Percentiles rank a stretch among this genome's conserved stretches.
Conservation (phyloP, 1,140 invertebrate genomes). For the Diprion similis region DNA sequence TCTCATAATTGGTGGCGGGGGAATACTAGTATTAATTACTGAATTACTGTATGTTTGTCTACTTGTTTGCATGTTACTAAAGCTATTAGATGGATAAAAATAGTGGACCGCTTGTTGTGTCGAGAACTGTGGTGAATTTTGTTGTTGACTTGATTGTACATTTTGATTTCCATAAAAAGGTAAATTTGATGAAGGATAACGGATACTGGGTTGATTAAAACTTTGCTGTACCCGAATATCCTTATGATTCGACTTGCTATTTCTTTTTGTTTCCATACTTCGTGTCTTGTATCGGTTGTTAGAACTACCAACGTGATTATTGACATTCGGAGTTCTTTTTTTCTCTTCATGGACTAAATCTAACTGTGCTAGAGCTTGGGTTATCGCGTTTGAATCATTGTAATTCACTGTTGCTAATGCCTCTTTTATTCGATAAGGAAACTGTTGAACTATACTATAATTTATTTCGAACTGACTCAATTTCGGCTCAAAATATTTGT, state of each 20-base stretch:
- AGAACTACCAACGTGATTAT: not conserved
- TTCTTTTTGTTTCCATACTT: not conserved
- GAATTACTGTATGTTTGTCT: not conserved
- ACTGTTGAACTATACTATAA: slow-evolving; percentile 23
- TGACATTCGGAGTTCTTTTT: not conserved
- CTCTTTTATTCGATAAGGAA: slow-evolving; percentile 16
- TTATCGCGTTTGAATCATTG: not conserved
- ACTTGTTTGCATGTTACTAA: not conserved
- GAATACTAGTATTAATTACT: not conserved
- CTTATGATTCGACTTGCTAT: not conserved
- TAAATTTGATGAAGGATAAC: not conserved
- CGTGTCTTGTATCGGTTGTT: not conserved
- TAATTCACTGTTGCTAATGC: slow-evolving; percentile 20
- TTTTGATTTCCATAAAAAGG: not conserved
- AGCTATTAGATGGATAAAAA: no score
- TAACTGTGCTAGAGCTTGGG: slow-evolving; percentile 16
- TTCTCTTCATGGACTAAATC: slow-evolving; percentile 19
- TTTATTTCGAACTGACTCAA: slow-evolving; percentile 15
- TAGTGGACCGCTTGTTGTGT: no score
- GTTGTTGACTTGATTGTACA: not conserved
- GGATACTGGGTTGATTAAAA: not conserved
- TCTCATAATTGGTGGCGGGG: not conserved
- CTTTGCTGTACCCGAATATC: not conserved
- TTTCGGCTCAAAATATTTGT: slow-evolving; percentile 19
- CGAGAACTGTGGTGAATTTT: no score